Evolutionary conservation across 2,888 invertebrate genomes (phyloP), one percentile per base, ranked within the genome.

Genomic region (Leistus spinibarbis): DNA sequence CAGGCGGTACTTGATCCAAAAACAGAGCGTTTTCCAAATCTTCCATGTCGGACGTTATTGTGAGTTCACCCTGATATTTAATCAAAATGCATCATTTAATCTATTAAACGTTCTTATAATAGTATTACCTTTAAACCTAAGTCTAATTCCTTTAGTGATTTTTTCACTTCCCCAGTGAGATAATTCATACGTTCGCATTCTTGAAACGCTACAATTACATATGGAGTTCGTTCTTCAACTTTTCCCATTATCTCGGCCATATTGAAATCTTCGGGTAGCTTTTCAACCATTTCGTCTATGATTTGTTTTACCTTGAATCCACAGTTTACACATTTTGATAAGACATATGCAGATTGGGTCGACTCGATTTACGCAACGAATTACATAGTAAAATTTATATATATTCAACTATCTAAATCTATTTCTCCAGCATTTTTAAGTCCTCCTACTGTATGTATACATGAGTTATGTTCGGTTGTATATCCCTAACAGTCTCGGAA

Each of bases 141-240:
- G 85, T 98, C 97, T 60, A 98, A 87, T 85, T 98, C 98, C 81
- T 94, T 93, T 1, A 98, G 87, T 0, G 97, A 95, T 65, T 96
- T 87, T 80, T 96, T 95, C 86, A 98, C 94, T 87, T 97, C 97
- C 1, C 92, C 91, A 0, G 96, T 97, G 53, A 98, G 88, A 80
- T 91, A 91, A 86, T 98, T 98, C 97, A 98, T 98, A 65, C 98
- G 88, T 85, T 98, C 98, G 82, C 97, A 97, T 86, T 98, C 98
- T 84, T 98, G 96, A 82, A 96, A 95, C 0, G 95, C 95, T 0
- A 98, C 98, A 73, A 98, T 97, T 0, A 98, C 96, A 82, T 97
- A 98, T 0, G 98, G 98, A 0, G 97, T 97, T 70, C 97, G 89
- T 82, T 98, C 98, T 84, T 98, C 98, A 2, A 96, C 95, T 85